Evolutionary conservation across 2,888 invertebrate species (phyloP), one percentile per base, ranked within the genome.

Genomic region (Hirudinaria manillensis): DNA sequence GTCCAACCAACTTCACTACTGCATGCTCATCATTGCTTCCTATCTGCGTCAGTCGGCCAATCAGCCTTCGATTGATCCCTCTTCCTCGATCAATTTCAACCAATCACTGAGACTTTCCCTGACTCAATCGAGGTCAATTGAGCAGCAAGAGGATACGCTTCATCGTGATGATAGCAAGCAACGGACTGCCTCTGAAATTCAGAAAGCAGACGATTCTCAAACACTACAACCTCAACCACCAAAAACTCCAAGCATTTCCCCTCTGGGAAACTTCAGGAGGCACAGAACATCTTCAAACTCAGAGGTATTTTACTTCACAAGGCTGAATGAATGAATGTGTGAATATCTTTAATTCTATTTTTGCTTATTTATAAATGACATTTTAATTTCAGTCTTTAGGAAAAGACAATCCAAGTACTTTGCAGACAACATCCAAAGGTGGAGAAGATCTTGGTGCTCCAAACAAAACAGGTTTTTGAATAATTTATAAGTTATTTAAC

Each of bases 11-110:
- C 81, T 85, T 6, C 84, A 85, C 78, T 85, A 85, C 78, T 84
- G 84, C 77, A 83, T 84, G 81, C 81, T 85, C 76, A 85, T 85
- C 74, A 81, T 85, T 32, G 83, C 84, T 80, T 84, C 84, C 4
- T 84, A 84, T 75, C 83, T 83, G 76, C 80, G 84, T 4, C 83
- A 84, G 74, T 77, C 82, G 19, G 78, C 21, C 29, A 27, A 36
- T n/a, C 32, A 45, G 27, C 36, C 68, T 13, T 1, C n/a, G 10
- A 3, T 34, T 13, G 32, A 34, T 21, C n/a, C 34, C 7, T 34
- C 32, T 2, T 36, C 32, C n/a, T 68, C 68, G 6, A 34, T 34
- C 36, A 68, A 34, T 13, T 68, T 68, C 36, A 68, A 68, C 36
- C 32, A 68, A 68, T 68, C 36, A 3, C 68, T 68, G 68, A 61